Percentiles rank a stretch among this genome's conserved stretches.
These are phyloP conservation scores for Nomada fucata DNA, from an alignment of 2,888 invertebrate species.

Conservation along the genomic window DNA sequence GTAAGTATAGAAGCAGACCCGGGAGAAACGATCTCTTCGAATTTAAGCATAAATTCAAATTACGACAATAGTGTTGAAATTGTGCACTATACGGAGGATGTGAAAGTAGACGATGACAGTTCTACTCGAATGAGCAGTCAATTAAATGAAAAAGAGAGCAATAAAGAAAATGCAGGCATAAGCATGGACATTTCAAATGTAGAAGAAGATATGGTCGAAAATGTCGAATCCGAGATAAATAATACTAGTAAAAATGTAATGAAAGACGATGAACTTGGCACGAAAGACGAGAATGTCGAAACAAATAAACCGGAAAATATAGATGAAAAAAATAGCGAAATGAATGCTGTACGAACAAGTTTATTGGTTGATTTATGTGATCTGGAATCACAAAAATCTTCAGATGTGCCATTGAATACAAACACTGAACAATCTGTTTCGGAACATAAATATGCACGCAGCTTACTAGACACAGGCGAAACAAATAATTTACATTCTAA, in stretches of 20 bases:
- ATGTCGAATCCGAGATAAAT: neutral
- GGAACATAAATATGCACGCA: neutral
- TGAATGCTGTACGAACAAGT: neutral
- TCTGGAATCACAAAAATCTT: neutral
- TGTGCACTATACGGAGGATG: slow-evolving; percentile 26
- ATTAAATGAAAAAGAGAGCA: neutral
- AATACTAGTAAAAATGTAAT: neutral
- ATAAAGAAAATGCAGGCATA: neutral
- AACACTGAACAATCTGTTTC: neutral
- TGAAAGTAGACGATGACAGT: neutral
- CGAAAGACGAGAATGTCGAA: neutral
- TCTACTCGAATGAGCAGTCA: neutral
- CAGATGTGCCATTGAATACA: neutral
- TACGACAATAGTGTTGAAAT: neutral
- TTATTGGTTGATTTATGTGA: neutral
- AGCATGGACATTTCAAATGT: slow-evolving; percentile 4
- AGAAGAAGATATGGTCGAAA: neutral
- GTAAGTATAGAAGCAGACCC: slow-evolving; percentile 18
- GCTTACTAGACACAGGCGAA: neutral
- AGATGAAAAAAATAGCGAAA: neutral
- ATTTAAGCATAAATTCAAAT: slow-evolving; percentile 9
- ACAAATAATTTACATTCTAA: neutral
- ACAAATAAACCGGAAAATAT: neutral
- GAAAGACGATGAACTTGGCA: neutral
- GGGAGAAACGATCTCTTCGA: neutral